Base-by-base conservation (phyloP, 2,113 vertebrate genomes). In the Felis chaus region DNA sequence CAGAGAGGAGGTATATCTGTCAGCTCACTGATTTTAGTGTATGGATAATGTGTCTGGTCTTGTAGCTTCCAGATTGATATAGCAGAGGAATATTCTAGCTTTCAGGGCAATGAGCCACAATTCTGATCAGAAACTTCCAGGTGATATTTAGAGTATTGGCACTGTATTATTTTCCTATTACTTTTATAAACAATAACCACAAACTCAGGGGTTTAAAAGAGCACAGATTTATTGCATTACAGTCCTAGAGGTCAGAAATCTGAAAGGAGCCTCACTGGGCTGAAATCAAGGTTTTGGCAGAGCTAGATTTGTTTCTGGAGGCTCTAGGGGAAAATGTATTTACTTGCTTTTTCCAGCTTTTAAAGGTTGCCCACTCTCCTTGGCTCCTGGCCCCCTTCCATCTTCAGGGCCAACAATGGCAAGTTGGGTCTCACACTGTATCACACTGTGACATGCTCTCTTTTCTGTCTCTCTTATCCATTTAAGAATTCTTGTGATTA, bases 51-150 rank as follows among this genome's bases (percentile, higher is more conserved):
- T 4, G 13, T 82, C 53, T 65, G 83, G 41, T 50, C 53, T 81
- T 79, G 15, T 73, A 50, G 39, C 5, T 57, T 94, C 31, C 9
- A 80, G 73, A 36, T 14, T n/a, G 29, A 92, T 21, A 66, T 36
- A 89, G n/a, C 12, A 3, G 13, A 12, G 78, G 7, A 3, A 2
- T 48, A 13, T 81, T 94, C 29, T 61, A 45, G 25, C 41, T 84
- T 76, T 68, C 71, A 39, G 21, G 39, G 36, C 29, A 57, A 61
- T 61, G 61, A 95, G 65, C 27, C 55, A 68, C 68, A 83, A 36
- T 48, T 83, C 39, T 80, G 45, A n/a, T 84, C 23, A 66, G 85
- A 95, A 96, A 45, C 73, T 71, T 81, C 19, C 11, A 73, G 78
- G 41, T 33, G 19, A 79, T 74, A 79, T 57, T 89, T 63, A 93